Evolutionary conservation across 2,888 invertebrate species (phyloP), one percentile per base, ranked within the genome.

Genomic region (Conistra vaccinii): DNA sequence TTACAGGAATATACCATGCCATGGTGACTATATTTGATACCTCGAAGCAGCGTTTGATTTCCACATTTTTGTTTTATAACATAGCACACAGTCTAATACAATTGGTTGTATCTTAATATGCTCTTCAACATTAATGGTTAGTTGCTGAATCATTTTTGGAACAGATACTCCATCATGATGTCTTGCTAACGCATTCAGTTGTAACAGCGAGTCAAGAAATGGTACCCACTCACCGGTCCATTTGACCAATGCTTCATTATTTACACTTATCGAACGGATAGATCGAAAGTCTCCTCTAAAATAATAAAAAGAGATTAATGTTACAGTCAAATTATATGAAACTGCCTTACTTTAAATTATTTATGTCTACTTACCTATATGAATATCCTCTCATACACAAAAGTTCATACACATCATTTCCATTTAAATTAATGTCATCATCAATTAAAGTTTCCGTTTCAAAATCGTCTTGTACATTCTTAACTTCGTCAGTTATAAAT

Each of bases 211-310:
- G 53, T 53, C 53, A 53, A 53, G 53, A 10, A 53, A 53, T 53
- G 53, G 53, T 53, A n/a, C n/a, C 53, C 53, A 53, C 10, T 53
- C 53, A 53, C 53, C 53, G 53, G n/a, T n/a, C 53, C 53, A 53
- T 53, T 53, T 53, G n/a, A 53, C n/a, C 4, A 53, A n/a, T n/a
- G 53, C 53, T 53, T 53, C n/a, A 10, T n/a, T 53, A 53, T n/a
- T 53, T 53, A 23, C 53, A 53, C n/a, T 0, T 53, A 53, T 0
- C 1, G 53, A 53, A n/a, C n/a, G 53, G n/a, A 53, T n/a, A 53
- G 53, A 53, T 53, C n/a, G 53, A 10, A 53, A 53, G n/a, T 53
- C 53, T 53, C 53, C 53, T 53, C 53, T 53, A 12, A n/a, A 53
- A 53, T 53, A 23, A n/a, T 53, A 53, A n/a, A 12, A 53, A 53